Conservation (phyloP, 2,113 vertebrate genomes). For the Lipophrys pholis region DNA sequence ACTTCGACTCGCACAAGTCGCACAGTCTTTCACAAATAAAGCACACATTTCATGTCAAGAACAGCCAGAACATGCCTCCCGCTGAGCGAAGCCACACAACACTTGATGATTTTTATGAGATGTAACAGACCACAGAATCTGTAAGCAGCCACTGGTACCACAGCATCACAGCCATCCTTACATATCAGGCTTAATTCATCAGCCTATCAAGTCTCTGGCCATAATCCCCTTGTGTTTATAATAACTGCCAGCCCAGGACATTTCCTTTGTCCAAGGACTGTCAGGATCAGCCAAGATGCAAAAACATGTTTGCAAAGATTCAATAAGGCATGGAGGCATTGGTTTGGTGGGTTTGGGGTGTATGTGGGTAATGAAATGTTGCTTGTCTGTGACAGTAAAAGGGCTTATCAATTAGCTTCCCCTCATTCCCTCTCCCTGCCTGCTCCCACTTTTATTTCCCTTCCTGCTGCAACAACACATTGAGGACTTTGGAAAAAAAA, state of each 20-base stretch:
- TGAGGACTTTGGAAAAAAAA: slow-evolving; percentile 37
- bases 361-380: slow-evolving; percentile 53
- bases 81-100: not conserved
- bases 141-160: slow-evolving; percentile 30
- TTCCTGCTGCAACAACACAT: slow-evolving; percentile 18
- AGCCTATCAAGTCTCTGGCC: slow-evolving; percentile 47
- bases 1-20: not conserved
- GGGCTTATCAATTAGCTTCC: slow-evolving; percentile 64
- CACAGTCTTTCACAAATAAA: not conserved
- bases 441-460: slow-evolving; percentile 29
- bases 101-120: slow-evolving; percentile 30
- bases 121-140: slow-evolving; percentile 12
- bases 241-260: slow-evolving; percentile 35
- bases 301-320: slow-evolving; percentile 53
- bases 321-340: slow-evolving; percentile 40
- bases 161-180: slow-evolving; percentile 22
- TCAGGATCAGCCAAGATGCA: slow-evolving; percentile 42
- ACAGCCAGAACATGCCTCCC: not conserved
- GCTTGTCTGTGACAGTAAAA: slow-evolving; percentile 53
- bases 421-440: slow-evolving; percentile 20
- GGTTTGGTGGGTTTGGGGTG: slow-evolving; percentile 32
- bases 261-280: slow-evolving; percentile 32
- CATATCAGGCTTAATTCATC: slow-evolving; percentile 57
- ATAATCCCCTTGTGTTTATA: slow-evolving; percentile 55
- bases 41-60: not conserved